Evolutionary conservation across 2,888 invertebrate genomes (phyloP).

Genomic region (Philereme transversata): DNA sequence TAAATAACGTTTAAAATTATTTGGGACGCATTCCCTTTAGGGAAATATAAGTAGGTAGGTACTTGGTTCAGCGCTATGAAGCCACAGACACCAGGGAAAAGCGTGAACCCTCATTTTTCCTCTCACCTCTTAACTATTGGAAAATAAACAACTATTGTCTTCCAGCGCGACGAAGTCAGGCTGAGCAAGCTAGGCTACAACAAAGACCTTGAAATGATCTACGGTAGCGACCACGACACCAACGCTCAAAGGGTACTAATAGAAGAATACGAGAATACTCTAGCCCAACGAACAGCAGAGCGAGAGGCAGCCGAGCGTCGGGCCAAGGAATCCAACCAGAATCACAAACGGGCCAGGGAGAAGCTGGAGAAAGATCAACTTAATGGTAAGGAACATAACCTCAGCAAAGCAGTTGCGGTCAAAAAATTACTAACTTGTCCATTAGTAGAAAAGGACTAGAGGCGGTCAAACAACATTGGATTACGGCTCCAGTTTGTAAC

Average conservation of each 20-base stretch:
- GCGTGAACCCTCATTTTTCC: too few relatives aligned
- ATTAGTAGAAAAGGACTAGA: too few relatives aligned
- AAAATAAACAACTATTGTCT: conserved; percentile 21
- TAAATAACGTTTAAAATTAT: too few relatives aligned
- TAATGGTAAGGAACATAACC: conserved; percentile 56
- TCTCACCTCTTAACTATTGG: too few relatives aligned
- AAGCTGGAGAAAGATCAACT: conserved; percentile 72
- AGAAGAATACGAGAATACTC: conserved; percentile 80
- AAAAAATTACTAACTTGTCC: too few relatives aligned
- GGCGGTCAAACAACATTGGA: too few relatives aligned
- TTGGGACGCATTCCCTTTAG: too few relatives aligned
- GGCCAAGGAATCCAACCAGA: conserved; percentile 71
- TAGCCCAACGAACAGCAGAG: conserved; percentile 77
- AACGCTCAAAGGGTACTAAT: conserved; percentile 84
- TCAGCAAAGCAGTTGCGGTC: too few relatives aligned
- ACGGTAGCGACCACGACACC: conserved; percentile 84
- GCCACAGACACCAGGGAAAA: too few relatives aligned
- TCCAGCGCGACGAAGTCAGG: conserved; percentile 66
- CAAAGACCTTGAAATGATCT: conserved; percentile 82
- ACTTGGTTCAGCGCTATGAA: too few relatives aligned
- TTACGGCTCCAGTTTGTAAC: too few relatives aligned
- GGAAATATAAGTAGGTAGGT: too few relatives aligned
- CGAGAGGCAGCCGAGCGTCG: conserved; percentile 79
- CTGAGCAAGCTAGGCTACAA: conserved; percentile 68
- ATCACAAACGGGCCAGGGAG: conserved; percentile 71